Percentiles rank a stretch among this genome's conserved stretches.
phyloP scores from a whole-genome alignment of 2,797 vertebrate genomes.

The Miichthys miiuy region DNA sequence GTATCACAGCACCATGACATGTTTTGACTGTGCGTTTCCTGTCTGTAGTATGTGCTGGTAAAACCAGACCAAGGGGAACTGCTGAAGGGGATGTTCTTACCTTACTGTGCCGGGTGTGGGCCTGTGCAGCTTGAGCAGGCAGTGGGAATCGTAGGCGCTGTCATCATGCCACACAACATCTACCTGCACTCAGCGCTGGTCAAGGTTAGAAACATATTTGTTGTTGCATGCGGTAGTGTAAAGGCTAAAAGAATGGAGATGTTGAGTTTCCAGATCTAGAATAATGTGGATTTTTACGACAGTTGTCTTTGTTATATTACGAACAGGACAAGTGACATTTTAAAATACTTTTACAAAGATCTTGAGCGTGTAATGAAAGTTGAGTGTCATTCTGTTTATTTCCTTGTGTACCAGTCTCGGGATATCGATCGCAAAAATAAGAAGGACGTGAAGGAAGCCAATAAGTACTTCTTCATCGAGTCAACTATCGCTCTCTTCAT shows the following conservation, averaged over 20 bases:
- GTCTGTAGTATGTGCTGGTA: constrained; percentile 90
- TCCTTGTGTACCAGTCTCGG: constrained; percentile 85
- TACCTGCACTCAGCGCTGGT: constrained; percentile 97
- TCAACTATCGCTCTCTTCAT: constrained; percentile 92
- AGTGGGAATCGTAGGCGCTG: constrained; percentile 95
- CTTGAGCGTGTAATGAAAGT: not conserved
- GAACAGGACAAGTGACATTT: not conserved
- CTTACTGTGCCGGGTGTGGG: constrained; percentile 89
- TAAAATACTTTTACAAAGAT: not conserved
- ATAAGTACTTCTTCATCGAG: constrained; percentile 97
- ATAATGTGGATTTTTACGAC: not conserved
- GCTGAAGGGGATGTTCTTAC: constrained; percentile 93
- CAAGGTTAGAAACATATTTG: constrained; percentile 85
- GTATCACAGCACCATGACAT: not conserved
- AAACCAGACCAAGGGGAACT: constrained; percentile 89
- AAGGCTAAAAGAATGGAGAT: not conserved
- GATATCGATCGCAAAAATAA: constrained; percentile 91
- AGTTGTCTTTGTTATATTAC: no score
- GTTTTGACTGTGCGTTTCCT: constrained; percentile 1
- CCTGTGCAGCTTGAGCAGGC: constrained; percentile 91
- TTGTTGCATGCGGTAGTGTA: not conserved
- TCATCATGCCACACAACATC: constrained; percentile 99
- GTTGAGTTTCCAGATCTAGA: not conserved
- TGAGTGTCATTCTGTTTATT: constrained; percentile 7
- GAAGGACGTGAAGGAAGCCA: constrained; percentile 91